phyloP scores from a whole-genome alignment of 2,797 vertebrate genomes.

The Xiphophorus birchmanni region DNA sequence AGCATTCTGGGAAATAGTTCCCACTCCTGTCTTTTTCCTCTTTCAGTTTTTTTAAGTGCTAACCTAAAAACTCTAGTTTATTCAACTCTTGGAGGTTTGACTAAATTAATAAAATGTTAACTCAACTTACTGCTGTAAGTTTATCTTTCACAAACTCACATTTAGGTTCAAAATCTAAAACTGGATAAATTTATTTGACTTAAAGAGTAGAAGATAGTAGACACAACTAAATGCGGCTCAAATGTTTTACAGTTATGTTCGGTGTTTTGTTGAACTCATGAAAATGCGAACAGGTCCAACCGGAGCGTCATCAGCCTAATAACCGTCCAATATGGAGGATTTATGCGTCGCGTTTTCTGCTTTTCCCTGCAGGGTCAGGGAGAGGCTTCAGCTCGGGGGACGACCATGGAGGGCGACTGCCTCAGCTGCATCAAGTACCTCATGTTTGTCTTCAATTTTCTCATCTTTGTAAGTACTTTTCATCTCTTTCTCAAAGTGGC shows the following conservation, averaged over 20 bases:
- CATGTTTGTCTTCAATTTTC: constrained; percentile 97
- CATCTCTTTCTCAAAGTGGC: constrained; percentile 40
- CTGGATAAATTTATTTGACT: too few species aligned
- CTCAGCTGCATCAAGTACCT: constrained; percentile 95
- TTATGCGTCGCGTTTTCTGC: constrained; percentile 30
- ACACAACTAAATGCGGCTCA: too few species aligned
- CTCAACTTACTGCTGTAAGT: too few species aligned
- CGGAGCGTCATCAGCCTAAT: constrained; percentile 40
- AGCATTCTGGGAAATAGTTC: too few species aligned
- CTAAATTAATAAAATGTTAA: too few species aligned
- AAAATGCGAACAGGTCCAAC: constrained; percentile 53
- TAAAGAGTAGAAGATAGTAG: too few species aligned
- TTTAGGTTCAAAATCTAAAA: too few species aligned
- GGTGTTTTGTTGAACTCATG: constrained; percentile 63
- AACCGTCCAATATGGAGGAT: constrained; percentile 27
- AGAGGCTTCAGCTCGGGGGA: constrained; percentile 79
- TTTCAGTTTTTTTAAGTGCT: too few species aligned
- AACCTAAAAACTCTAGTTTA: too few species aligned
- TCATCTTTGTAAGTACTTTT: constrained; percentile 92
- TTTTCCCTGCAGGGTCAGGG: constrained; percentile 75
- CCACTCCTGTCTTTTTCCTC: too few species aligned
- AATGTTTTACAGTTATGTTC: neutral
- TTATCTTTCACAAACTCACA: too few species aligned
- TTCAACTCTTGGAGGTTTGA: too few species aligned
- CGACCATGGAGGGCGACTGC: constrained; percentile 91